phyloP scores from a whole-genome alignment of 2,797 vertebrate species.

The Macropus fuliginosus region DNA sequence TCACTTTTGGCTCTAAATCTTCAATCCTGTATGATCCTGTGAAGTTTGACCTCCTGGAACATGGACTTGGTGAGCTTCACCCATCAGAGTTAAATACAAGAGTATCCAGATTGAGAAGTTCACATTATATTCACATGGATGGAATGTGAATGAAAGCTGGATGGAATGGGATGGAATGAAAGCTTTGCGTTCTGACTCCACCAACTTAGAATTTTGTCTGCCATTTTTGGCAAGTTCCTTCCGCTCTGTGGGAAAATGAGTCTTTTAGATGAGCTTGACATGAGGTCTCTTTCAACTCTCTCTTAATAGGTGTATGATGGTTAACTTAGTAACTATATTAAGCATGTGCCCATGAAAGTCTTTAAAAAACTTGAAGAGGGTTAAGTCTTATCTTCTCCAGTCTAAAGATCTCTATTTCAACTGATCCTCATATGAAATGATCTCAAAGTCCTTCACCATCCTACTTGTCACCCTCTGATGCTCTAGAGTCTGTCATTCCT shows the following conservation, averaged over 20 bases:
- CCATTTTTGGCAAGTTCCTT: neutral
- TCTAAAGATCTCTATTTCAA: neutral
- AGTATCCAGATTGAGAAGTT: neutral
- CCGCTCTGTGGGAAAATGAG: neutral
- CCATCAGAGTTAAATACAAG: neutral
- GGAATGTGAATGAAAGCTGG: neutral
- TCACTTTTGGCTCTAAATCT: too few species aligned
- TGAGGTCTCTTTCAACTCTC: neutral
- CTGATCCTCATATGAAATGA: neutral
- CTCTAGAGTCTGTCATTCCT: neutral
- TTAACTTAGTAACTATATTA: neutral
- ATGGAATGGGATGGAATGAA: neutral
- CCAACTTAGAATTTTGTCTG: neutral
- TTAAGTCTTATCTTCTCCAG: neutral
- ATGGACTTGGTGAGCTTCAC: neutral
- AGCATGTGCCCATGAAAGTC: neutral
- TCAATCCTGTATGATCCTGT: too few species aligned
- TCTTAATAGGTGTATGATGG: neutral
- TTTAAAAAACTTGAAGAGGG: neutral
- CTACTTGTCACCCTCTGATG: neutral
- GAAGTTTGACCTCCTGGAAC: neutral
- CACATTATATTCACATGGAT: neutral
- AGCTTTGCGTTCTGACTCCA: neutral
- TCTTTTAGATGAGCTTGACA: neutral
- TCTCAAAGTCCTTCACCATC: neutral